Evolutionary conservation across 2,113 vertebrate genomes (phyloP), one percentile per base, ranked within the genome.

Genomic region (Pheucticus melanocephalus): DNA sequence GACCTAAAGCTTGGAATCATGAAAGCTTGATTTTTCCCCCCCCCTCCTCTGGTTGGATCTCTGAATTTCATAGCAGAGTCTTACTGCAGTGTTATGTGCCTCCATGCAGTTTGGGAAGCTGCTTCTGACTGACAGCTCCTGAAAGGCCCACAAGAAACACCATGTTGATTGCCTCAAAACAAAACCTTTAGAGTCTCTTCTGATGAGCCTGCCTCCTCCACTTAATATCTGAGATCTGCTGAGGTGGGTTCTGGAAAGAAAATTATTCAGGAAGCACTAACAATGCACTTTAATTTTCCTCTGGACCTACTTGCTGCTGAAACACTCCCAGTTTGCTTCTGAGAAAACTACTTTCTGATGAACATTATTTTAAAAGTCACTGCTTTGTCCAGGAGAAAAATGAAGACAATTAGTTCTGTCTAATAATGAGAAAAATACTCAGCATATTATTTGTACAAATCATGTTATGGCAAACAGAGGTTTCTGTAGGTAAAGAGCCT

Each of bases 261-360:
- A 59, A 75, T 94, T 86, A 73, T 88, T 70, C 21, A 15, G 90
- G 94, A 92, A 94, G 86, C 24, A 33, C 51, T 93, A 94, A 93
- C 82, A 94, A 83, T 75, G 47, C 33, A 54, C 64, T 88, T 90
- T 59, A 90, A 85, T 96, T 93, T 92, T 83, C 51, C 81, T 88
- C 88, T 93, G 90, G 79, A 88, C 24, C 0, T 11, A 33, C 30
- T 89, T 72, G 28, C 56, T 76, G 57, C 63, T 0, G 3, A 77
- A 82, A 94, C 33, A 53, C 44, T 96, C 82, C 51, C 71, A 68
- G 33, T 35, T 66, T 83, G 54, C 61, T 90, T 89, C 59, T 93
- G 51, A 86, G 60, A 77, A 95, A 85, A 59, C 15, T 68, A 10
- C 40, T 90, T 76, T 90, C 71, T 70, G 76, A 88, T 72, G 37